Base-by-base conservation (phyloP, 2,888 invertebrate genomes). In the Loripinus fragilis region DNA sequence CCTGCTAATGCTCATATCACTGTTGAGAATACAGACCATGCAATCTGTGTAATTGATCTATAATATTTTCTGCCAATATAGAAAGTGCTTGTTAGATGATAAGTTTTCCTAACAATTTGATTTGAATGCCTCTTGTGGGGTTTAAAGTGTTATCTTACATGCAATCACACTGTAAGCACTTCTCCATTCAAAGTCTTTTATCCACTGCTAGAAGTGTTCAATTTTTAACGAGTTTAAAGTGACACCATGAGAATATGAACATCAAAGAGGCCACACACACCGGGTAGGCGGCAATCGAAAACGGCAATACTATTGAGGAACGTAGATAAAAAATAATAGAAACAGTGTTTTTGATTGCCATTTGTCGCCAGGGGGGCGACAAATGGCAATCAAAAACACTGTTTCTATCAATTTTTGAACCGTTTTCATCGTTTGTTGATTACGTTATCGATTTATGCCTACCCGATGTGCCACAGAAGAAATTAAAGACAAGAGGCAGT, bases 91-190 rank as follows among this genome's bases (percentile, higher is more conserved):
- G 60, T 52, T 52, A 52, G 25, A 25, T 25, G 25, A 52, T 52
- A 52, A 52, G 23, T 60, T 30, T 60, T 60, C 60, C 60, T 23
- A 60, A 60, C 60, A 60, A 60, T 60, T 60, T 60, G 33, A 60
- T 60, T 60, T 60, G 60, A 60, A 60, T 60, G 20, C 60, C 60
- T 60, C 33, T 60, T 60, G 60, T 60, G 60, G 60, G 33, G 60
- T 60, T 60, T 60, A 17, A 33, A 52, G 52, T 20, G 52, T n/a
- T 28, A 52, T 52, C 52, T 52, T 15, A 28, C 30, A 33, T 60
- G 33, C 60, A 60, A 30, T 60, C 60, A 60, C 17, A 20, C 5
- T 10, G 28, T 33, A 33, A 60, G 60, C 30, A 60, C 33, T 60
- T 60, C 60, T 20, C 45, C 45, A 45, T 52, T 25, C 52, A 52